Evolutionary conservation across 1,140 invertebrate genomes (phyloP).

Genomic region (Phocides pigmalion): DNA sequence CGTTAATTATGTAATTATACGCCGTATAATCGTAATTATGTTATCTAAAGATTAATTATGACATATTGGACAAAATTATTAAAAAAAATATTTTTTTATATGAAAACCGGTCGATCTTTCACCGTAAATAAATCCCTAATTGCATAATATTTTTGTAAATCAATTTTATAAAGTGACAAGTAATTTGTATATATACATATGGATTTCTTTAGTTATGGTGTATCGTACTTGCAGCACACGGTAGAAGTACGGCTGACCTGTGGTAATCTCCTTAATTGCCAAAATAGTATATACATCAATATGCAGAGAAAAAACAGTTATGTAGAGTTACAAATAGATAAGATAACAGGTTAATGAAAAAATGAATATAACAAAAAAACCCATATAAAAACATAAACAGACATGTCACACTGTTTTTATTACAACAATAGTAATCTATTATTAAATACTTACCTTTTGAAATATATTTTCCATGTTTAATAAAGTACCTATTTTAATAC

Average conservation of each 20-base stretch:
- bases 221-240: constrained; percentile 21
- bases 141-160: constrained; percentile 26
- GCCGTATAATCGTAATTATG: background rate
- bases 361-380: no score
- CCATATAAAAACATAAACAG: no score
- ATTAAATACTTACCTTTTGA: no score
- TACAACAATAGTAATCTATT: background rate
- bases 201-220: constrained; percentile 14
- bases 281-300: constrained; percentile 67
- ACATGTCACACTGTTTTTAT: constrained; percentile 12
- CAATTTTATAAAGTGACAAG: constrained; percentile 15
- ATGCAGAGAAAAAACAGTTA: constrained; percentile 22
- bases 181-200: constrained; percentile 17
- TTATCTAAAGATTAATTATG: no score
- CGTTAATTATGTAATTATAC: background rate
- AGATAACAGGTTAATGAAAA: constrained; percentile 25
- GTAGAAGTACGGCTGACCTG: constrained; percentile 56
- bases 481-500: no score
- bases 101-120: constrained; percentile 17
- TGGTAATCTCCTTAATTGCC: constrained; percentile 83
- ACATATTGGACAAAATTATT: no score
- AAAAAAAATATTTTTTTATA: background rate
- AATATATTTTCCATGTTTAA: no score
- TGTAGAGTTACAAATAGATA: constrained; percentile 2
- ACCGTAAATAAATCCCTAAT: constrained; percentile 5